Conservation (phyloP, 2,888 invertebrate genomes). For the Pharmacophagus antenor region DNA sequence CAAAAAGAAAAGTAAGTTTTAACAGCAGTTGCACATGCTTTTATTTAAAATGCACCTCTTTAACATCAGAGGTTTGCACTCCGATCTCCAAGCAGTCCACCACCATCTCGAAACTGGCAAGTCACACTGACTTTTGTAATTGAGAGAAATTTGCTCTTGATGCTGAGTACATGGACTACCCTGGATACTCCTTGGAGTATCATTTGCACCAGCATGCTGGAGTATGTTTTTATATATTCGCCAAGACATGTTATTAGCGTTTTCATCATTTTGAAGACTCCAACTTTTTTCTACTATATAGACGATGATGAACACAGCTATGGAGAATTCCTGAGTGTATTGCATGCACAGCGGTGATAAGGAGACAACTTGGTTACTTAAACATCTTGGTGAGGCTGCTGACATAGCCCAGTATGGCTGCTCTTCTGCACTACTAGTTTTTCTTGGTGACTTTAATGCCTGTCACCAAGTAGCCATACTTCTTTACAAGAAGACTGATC, state of each 20-base stretch:
- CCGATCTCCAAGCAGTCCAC: constrained; percentile 43
- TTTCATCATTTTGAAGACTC: too few species aligned
- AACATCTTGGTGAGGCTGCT: constrained; percentile 19
- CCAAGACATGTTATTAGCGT: too few species aligned
- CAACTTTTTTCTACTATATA: too few species aligned
- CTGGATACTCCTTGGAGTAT: constrained; percentile 19
- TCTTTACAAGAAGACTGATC: background rate
- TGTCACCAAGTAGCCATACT: background rate
- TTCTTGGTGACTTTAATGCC: constrained; percentile 26
- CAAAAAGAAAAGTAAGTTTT: too few species aligned
- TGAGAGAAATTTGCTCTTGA: constrained; percentile 23
- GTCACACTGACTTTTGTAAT: constrained; percentile 25
- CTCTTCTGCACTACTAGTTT: constrained; percentile 1
- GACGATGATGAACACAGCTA: too few species aligned
- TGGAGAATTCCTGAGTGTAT: too few species aligned
- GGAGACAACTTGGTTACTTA: constrained; percentile 27
- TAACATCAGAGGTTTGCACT: constrained; percentile 31
- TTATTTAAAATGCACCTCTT: constrained; percentile 8
- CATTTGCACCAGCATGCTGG: constrained; percentile 26
- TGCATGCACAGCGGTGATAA: constrained; percentile 28
- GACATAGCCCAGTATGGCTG: too few species aligned
- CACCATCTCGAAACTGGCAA: constrained; percentile 34
- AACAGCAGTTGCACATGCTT: too few species aligned
- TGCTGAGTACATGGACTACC: constrained; percentile 25
- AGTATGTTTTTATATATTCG: too few species aligned